Evolutionary conservation across 2,113 vertebrate species (phyloP).

Genomic region (Chloroceryle aenea): DNA sequence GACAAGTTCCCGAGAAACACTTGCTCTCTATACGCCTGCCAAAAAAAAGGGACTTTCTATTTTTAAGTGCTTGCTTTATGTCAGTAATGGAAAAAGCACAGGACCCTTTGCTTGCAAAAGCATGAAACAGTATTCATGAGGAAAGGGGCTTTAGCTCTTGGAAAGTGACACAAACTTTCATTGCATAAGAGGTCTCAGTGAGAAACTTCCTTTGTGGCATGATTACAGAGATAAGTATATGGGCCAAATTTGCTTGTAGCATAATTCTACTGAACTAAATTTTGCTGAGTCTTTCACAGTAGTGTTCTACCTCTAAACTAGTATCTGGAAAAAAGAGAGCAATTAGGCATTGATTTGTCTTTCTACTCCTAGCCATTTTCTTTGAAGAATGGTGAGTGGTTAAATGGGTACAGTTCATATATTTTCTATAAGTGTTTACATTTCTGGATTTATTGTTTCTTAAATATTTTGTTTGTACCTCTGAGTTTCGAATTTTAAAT

Average conservation of each 20-base stretch:
- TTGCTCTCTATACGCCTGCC: neutral
- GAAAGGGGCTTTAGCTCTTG: constrained; percentile 49
- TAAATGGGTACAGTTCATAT: constrained; percentile 35
- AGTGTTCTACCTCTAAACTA: constrained; percentile 54
- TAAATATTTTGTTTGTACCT: constrained; percentile 68
- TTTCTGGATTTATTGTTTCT: constrained; percentile 63
- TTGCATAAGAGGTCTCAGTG: constrained; percentile 3
- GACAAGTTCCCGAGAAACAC: neutral
- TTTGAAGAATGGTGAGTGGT: constrained; percentile 38
- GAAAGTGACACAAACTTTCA: constrained; percentile 47
- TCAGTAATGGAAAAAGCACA: neutral
- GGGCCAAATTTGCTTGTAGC: constrained; percentile 33
- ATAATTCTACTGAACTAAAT: constrained; percentile 4
- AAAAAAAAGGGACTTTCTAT: neutral
- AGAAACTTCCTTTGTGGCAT: neutral
- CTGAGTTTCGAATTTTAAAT: constrained; percentile 75
- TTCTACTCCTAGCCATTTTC: constrained; percentile 57
- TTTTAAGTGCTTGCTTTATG: constrained; percentile 15
- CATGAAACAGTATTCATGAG: neutral
- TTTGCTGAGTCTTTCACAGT: constrained; percentile 29
- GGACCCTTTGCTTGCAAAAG: neutral
- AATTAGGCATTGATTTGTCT: constrained; percentile 49
- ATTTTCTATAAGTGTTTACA: constrained; percentile 66
- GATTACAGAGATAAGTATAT: neutral
- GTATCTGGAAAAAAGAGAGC: neutral